Conservation (phyloP, 2,113 vertebrate species). For the Conger conger region DNA sequence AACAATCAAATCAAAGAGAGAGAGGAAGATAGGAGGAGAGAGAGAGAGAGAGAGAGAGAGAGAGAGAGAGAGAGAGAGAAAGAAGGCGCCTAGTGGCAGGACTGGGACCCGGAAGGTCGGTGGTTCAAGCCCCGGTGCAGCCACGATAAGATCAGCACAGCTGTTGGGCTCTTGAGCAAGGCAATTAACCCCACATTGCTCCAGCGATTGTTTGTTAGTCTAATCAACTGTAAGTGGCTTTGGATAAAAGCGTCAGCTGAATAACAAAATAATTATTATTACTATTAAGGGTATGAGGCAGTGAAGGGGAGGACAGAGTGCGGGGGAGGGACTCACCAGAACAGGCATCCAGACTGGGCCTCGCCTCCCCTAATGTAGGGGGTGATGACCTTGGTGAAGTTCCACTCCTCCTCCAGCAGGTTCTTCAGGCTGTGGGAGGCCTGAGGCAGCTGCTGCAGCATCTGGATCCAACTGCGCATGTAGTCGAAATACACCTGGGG, state of each 20-base stretch:
- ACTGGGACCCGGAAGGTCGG: no score
- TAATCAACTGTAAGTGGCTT: no score
- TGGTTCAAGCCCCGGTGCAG: no score
- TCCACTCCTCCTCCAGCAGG: constrained; percentile 96
- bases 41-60: background rate
- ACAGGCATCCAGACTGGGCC: constrained; percentile 95
- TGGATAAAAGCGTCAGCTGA: no score
- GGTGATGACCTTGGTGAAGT: constrained; percentile 98
- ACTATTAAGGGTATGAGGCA: no score
- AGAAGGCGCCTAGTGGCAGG: no score
- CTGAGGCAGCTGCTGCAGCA: constrained; percentile 97
- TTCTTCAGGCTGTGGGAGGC: constrained; percentile 98
- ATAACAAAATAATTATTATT: no score
- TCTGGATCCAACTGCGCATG: constrained; percentile 98
- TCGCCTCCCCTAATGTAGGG: constrained; percentile 96
- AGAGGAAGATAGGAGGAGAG: no score
- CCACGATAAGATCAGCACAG: no score
- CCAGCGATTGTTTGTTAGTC: no score
- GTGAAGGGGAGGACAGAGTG: background rate
- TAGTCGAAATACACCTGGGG: constrained; percentile 96
- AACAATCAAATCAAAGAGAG: background rate
- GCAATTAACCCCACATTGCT: no score
- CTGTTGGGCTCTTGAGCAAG: no score
- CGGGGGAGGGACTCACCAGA: constrained; percentile 75
- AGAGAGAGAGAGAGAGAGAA: background rate